phyloP scores from a whole-genome alignment of 2,113 vertebrate genomes.

The Himantopus leucocephalus region DNA sequence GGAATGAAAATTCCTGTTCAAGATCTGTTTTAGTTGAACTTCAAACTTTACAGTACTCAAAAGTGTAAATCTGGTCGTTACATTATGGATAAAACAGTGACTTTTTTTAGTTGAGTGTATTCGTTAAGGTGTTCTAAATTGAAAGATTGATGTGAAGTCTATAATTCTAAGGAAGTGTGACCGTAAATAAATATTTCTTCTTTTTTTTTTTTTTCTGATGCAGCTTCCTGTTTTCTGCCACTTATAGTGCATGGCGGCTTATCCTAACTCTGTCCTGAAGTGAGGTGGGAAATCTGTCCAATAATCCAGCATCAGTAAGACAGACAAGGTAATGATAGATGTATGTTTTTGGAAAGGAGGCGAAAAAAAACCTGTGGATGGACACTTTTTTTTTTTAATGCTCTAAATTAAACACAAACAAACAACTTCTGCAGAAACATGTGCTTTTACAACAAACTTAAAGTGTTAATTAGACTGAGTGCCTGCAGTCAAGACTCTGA shows the following conservation, averaged over 20 bases:
- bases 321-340: constrained; percentile 17
- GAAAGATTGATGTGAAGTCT: not conserved
- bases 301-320: not conserved
- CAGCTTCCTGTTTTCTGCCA: constrained; percentile 1
- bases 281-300: constrained; percentile 1
- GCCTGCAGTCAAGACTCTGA: not conserved
- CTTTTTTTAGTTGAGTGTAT: not conserved
- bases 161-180: not conserved
- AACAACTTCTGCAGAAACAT: not conserved
- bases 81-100: not conserved
- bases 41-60: not conserved
- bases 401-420: not conserved
- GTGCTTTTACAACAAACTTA: not conserved
- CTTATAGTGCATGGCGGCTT: constrained; percentile 43
- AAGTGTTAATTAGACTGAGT: not conserved
- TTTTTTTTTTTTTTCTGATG: not conserved
- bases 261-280: constrained; percentile 2
- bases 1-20: not conserved
- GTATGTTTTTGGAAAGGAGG: not conserved
- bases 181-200: not conserved
- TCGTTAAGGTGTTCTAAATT: not conserved
- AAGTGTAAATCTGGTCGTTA: not conserved
- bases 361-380: not conserved
- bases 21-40: not conserved
- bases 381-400: not conserved